A percentile compares a stretch with the other conserved stretches of the same genome.
These are phyloP conservation scores for Catocala sponsa DNA, from an alignment of 2,888 invertebrate genomes.

Conservation along the genomic window DNA sequence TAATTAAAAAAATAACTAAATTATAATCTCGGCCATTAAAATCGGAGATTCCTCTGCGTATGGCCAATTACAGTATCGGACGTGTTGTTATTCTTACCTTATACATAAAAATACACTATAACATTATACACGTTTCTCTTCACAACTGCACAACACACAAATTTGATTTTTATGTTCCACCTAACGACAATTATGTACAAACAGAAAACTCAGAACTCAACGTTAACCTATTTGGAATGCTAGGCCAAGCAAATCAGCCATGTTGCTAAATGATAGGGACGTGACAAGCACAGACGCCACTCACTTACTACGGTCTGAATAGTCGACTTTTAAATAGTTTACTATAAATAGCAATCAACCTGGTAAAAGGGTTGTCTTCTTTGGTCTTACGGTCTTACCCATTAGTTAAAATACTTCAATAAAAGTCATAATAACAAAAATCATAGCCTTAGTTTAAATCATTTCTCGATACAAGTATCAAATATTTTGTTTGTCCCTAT, in stretches of 20 bases:
- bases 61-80: slow-evolving; percentile 48
- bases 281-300: slow-evolving; percentile 6
- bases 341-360: no score
- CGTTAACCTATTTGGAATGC: slow-evolving; percentile 73
- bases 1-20: slow-evolving; percentile 77
- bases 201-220: slow-evolving; percentile 63
- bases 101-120: slow-evolving; percentile 67
- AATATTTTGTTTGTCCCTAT: no score
- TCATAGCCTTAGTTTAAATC: no score
- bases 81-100: slow-evolving; percentile 71
- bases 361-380: no score
- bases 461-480: no score
- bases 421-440: no score
- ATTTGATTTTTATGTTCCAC: slow-evolving; percentile 51
- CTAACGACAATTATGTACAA: slow-evolving; percentile 60
- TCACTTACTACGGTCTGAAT: not conserved
- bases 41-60: slow-evolving; percentile 37
- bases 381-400: no score
- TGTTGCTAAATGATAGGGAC: slow-evolving; percentile 51
- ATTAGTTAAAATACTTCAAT: no score
- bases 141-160: slow-evolving; percentile 66
- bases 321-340: no score
- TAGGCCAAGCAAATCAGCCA: slow-evolving; percentile 62
- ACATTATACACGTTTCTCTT: slow-evolving; percentile 72
- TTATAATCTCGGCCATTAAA: slow-evolving; percentile 61